Percentiles rank a stretch among this genome's conserved stretches.
These are phyloP conservation scores for Oeneis ivallda DNA, from an alignment of 2,888 invertebrate species.

Conservation along the genomic window DNA sequence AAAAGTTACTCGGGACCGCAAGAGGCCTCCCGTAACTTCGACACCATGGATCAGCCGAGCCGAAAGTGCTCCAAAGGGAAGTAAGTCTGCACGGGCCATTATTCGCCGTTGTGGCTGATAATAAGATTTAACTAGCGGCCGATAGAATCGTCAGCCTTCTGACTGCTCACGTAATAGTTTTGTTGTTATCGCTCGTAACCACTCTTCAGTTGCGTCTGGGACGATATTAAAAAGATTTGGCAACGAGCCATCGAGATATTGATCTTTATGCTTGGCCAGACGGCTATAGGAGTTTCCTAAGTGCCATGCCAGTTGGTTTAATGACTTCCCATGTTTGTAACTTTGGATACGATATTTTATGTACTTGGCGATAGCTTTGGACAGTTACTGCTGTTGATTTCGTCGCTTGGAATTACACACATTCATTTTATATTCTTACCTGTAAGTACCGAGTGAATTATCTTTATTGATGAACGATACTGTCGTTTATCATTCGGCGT, in stretches of 20 bases:
- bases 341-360: slow-evolving; percentile 68
- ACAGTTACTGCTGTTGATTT: slow-evolving; percentile 61
- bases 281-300: slow-evolving; percentile 73
- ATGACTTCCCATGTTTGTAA: slow-evolving; percentile 79
- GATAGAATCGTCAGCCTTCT: slow-evolving; percentile 47
- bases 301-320: slow-evolving; percentile 73
- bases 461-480: slow-evolving; percentile 48
- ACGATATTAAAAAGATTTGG: slow-evolving; percentile 82
- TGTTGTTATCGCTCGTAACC: slow-evolving; percentile 77
- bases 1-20: slow-evolving; percentile 69
- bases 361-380: slow-evolving; percentile 57
- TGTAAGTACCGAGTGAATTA: slow-evolving; percentile 45
- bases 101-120: slow-evolving; percentile 71
- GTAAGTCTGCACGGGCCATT: slow-evolving; percentile 64
- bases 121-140: slow-evolving; percentile 72
- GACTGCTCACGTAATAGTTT: slow-evolving; percentile 74
- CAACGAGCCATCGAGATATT: slow-evolving; percentile 77
- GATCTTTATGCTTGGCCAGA: slow-evolving; percentile 80
- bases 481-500: slow-evolving; percentile 45
- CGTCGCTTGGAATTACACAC: slow-evolving; percentile 48
- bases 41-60: slow-evolving; percentile 58
- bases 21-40: slow-evolving; percentile 62
- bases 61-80: slow-evolving; percentile 61
- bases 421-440: slow-evolving; percentile 47
- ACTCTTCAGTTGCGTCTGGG: slow-evolving; percentile 73